phyloP scores from a whole-genome alignment of 1,140 invertebrate species.

The Bombyx mori region DNA sequence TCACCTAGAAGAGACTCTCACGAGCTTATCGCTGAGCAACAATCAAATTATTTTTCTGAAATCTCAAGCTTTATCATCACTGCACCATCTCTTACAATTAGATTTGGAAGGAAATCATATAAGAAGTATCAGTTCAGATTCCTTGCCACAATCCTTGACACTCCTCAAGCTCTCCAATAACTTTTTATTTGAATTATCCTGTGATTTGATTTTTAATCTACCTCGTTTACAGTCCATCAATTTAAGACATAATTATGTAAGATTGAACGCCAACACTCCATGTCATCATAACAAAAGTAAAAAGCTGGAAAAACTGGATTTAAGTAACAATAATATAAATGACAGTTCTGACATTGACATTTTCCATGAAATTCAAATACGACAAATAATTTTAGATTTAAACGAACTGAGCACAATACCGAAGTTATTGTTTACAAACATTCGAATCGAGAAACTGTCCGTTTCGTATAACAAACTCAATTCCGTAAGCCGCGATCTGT shows the following conservation, averaged over 20 bases:
- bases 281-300: constrained; percentile 74
- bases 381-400: constrained; percentile 85
- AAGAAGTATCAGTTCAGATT: constrained; percentile 71
- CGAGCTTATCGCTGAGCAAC: constrained; percentile 85
- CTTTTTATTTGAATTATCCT: constrained; percentile 78
- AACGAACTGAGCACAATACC: constrained; percentile 79
- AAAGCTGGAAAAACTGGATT: constrained; percentile 84
- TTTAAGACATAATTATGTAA: constrained; percentile 84
- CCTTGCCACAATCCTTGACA: constrained; percentile 76
- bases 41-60: constrained; percentile 82
- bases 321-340: constrained; percentile 86
- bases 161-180: constrained; percentile 84
- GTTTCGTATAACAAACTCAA: constrained; percentile 83
- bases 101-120: constrained; percentile 84
- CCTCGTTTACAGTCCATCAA: constrained; percentile 82
- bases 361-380: constrained; percentile 79
- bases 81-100: constrained; percentile 77
- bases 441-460: constrained; percentile 81
- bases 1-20: constrained; percentile 79
- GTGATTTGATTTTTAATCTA: constrained; percentile 74
- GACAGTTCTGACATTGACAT: constrained; percentile 73
- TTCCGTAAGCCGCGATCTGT: constrained; percentile 78
- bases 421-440: constrained; percentile 76
- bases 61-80: constrained; percentile 72
- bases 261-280: constrained; percentile 72